Evolutionary conservation across 2,113 vertebrate genomes (phyloP).

Genomic region (Alaudala cheleensis): DNA sequence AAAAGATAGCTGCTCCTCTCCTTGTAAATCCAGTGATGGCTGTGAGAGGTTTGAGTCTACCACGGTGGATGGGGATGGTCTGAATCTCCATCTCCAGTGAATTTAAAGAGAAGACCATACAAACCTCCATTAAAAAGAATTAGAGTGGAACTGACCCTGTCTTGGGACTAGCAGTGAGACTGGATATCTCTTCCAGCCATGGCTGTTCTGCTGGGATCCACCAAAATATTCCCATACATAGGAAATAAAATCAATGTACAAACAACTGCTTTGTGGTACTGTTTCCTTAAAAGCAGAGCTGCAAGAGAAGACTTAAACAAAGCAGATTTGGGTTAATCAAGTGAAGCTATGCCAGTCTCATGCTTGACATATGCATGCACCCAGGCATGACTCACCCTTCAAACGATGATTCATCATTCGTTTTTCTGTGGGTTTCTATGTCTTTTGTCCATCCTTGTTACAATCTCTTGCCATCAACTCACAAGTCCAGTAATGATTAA

Average conservation of each 20-base stretch:
- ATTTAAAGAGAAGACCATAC: neutral
- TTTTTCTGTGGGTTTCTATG: slow-evolving; percentile 15
- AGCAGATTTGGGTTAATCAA: slow-evolving; percentile 58
- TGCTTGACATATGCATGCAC: slow-evolving; percentile 39
- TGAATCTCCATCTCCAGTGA: neutral
- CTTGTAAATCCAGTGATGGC: rapidly evolving
- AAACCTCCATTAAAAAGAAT: neutral
- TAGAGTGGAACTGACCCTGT: neutral
- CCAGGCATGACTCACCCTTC: slow-evolving; percentile 56
- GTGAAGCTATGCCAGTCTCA: slow-evolving; percentile 30
- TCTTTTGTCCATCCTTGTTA: slow-evolving; percentile 51
- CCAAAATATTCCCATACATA: neutral
- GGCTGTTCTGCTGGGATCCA: neutral
- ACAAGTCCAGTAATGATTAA: neutral
- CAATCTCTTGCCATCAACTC: neutral
- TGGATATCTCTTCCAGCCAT: neutral
- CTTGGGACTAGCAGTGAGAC: neutral
- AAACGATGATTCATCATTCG: slow-evolving; percentile 44
- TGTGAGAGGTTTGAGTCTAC: neutral
- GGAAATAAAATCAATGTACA: neutral
- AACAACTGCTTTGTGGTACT: neutral
- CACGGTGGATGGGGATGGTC: rapidly evolving
- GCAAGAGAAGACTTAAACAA: slow-evolving; percentile 37
- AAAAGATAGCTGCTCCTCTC: neutral
- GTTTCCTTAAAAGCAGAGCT: slow-evolving; percentile 38